Evolutionary conservation across 2,113 vertebrate species (phyloP).

Genomic region (Athene cunicularia): DNA sequence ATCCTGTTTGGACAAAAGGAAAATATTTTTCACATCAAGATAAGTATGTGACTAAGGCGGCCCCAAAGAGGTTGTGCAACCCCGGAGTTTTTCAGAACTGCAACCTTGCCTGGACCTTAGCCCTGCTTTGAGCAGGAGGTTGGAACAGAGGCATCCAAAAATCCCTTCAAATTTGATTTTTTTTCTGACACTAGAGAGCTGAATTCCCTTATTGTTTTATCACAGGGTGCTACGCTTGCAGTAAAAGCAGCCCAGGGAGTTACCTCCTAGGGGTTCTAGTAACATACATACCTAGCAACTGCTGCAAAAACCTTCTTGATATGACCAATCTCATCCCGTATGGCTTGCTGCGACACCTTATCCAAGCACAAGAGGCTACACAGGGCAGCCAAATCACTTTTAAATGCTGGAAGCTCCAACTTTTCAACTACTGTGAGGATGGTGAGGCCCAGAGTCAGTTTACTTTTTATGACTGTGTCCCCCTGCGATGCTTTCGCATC

Average conservation of each 20-base stretch:
- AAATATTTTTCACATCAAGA: neutral
- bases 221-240: neutral
- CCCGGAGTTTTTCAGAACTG: neutral
- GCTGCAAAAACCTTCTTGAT: neutral
- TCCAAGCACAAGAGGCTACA: conserved; percentile 61
- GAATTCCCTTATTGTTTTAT: neutral
- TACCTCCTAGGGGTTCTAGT: accelerated
- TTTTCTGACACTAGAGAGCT: neutral
- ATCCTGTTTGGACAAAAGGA: neutral
- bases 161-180: neutral
- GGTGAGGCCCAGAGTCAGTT: conserved; percentile 63
- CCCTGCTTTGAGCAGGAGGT: neutral
- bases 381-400: accelerated
- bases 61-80: neutral
- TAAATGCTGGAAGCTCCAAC: accelerated
- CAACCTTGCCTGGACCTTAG: neutral
- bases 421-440: accelerated
- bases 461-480: neutral
- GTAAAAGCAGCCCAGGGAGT: neutral
- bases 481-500: neutral
- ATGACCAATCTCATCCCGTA: neutral
- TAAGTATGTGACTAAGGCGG: too few species aligned
- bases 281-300: neutral
- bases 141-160: neutral
- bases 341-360: neutral